phyloP scores from a whole-genome alignment of 2,888 invertebrate species.

The Cephalotes varians region DNA sequence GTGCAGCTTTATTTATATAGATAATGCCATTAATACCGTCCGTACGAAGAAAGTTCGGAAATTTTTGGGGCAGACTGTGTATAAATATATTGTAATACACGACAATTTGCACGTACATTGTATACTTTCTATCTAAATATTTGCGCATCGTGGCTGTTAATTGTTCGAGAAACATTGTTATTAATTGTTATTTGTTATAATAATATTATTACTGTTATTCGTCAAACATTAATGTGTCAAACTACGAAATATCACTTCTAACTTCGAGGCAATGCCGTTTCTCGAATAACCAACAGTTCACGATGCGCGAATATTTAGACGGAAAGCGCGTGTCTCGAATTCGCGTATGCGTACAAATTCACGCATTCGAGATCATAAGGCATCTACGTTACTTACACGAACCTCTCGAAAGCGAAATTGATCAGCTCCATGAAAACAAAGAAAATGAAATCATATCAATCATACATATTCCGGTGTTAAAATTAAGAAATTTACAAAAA shows the following conservation, averaged over 20 bases:
- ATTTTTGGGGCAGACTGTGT: no score
- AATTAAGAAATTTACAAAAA: not conserved
- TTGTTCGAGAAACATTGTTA: conserved; percentile 1
- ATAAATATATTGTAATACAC: not conserved
- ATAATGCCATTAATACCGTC: no score
- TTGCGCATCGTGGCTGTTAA: not conserved
- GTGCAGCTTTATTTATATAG: no score
- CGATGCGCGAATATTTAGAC: conserved; percentile 6
- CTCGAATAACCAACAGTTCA: not conserved
- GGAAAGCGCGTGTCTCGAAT: not conserved
- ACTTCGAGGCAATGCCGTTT: not conserved
- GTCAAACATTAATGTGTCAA: conserved; percentile 10
- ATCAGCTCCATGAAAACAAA: not conserved
- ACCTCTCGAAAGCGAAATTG: not conserved
- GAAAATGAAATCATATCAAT: not conserved
- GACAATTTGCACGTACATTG: not conserved
- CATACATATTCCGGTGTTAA: not conserved
- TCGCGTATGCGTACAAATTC: not conserved
- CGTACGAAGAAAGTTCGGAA: no score
- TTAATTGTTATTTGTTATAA: conserved; percentile 1
- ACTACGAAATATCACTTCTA: not conserved
- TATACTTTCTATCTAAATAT: not conserved
- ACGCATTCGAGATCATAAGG: not conserved
- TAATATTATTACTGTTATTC: not conserved
- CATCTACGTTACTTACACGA: not conserved